Evolutionary conservation across 35 echinoderm and acorn worm genomes (phyloP).

Genomic region (Acanthaster planci): DNA sequence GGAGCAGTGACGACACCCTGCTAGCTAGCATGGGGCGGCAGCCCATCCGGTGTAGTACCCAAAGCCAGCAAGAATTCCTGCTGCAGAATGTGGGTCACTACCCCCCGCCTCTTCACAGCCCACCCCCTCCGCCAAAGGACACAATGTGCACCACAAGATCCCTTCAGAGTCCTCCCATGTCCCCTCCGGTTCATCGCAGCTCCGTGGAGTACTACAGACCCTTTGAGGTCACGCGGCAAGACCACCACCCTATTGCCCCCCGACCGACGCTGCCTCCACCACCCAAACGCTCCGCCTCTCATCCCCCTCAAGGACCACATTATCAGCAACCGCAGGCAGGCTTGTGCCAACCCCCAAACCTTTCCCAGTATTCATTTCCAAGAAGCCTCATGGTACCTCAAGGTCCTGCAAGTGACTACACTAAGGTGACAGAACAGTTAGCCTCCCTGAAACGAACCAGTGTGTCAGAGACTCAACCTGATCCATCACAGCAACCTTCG

Average conservation of each 20-base stretch:
- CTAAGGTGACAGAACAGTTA: neutral
- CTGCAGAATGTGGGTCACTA: slow-evolving; percentile 5
- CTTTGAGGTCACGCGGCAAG: neutral
- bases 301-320: neutral
- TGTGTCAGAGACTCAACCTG: neutral
- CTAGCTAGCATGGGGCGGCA: slow-evolving; percentile 30
- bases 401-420: neutral
- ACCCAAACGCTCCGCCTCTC: neutral
- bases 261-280: neutral
- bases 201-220: neutral
- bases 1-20: neutral
- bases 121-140: slow-evolving; percentile 54
- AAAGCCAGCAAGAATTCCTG: slow-evolving; percentile 44
- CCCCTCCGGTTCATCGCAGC: neutral
- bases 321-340: neutral
- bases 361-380: neutral
- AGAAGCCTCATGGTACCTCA: neutral
- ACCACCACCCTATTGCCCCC: neutral
- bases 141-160: neutral
- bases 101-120: slow-evolving; percentile 50
- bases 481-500: neutral
- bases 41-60: slow-evolving; percentile 57
- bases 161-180: neutral
- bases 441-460: neutral
- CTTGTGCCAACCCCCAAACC: neutral